Evolutionary conservation across 2,113 vertebrate species (phyloP).

Genomic region (Pheucticus melanocephalus): DNA sequence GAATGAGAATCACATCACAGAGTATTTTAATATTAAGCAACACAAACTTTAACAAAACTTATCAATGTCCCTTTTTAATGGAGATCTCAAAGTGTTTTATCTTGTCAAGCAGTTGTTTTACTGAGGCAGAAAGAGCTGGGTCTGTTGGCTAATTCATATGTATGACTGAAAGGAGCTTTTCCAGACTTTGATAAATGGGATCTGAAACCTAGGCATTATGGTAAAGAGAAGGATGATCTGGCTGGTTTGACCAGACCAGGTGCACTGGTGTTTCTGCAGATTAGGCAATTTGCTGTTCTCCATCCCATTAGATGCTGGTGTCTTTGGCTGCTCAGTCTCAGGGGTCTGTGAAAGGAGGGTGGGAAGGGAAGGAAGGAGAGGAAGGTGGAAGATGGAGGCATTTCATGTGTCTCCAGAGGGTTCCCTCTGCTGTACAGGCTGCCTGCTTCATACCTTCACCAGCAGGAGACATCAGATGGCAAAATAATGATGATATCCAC

Average conservation of each 20-base stretch:
- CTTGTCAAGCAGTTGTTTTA: background rate
- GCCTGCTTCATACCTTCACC: background rate
- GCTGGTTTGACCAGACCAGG: background rate
- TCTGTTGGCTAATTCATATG: background rate
- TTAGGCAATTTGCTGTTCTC: background rate
- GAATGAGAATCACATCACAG: background rate
- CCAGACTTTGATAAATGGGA: background rate
- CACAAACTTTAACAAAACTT: background rate
- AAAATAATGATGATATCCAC: background rate
- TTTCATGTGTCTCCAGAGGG: rapidly evolving
- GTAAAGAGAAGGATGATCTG: background rate
- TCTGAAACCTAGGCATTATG: background rate
- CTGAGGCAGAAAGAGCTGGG: background rate
- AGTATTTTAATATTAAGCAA: background rate
- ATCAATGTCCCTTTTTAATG: background rate
- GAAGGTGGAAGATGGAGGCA: background rate
- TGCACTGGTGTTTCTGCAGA: background rate
- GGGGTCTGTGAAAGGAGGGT: background rate
- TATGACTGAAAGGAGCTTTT: background rate
- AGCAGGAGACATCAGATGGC: rapidly evolving
- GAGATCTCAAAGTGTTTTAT: background rate
- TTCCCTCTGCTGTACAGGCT: background rate
- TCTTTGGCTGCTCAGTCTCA: background rate
- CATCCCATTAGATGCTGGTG: background rate
- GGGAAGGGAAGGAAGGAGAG: background rate